Evolutionary conservation across 2,113 vertebrate species (phyloP).

Genomic region (Prietella phreatophila): DNA sequence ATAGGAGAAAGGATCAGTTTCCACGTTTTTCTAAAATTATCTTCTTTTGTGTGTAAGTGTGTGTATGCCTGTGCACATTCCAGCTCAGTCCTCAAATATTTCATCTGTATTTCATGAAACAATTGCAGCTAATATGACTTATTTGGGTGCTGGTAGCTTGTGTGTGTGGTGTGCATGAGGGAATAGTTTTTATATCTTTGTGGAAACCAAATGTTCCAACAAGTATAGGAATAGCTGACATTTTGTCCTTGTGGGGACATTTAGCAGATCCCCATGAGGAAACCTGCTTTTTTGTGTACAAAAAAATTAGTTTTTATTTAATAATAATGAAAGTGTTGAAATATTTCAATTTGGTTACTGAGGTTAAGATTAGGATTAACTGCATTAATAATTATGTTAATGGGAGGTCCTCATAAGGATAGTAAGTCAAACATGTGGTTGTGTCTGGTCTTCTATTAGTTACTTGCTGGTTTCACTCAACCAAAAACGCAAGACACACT

Average conservation of each 20-base stretch:
- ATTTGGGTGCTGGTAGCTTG: not conserved
- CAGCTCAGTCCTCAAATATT: not conserved
- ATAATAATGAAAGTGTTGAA: not conserved
- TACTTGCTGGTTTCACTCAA: not conserved
- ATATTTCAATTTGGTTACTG: not conserved
- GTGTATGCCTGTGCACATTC: not conserved
- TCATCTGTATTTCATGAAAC: not conserved
- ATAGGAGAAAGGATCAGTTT: slow-evolving; percentile 12
- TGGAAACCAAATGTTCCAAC: not conserved
- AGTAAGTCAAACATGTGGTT: not conserved
- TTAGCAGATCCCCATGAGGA: not conserved
- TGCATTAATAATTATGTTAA: not conserved
- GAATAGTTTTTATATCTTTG: not conserved
- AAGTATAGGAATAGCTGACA: not conserved
- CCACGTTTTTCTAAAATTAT: slow-evolving; percentile 29
- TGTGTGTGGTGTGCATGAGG: not conserved
- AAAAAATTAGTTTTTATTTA: not conserved
- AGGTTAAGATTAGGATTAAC: not conserved
- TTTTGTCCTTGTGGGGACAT: not conserved
- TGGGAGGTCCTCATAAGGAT: not conserved
- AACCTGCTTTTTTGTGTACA: not conserved
- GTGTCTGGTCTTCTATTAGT: not conserved
- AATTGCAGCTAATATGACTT: not conserved
- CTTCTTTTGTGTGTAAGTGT: not conserved
- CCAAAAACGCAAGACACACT: not conserved